Base-by-base conservation (phyloP, 2,888 invertebrate genomes). In the Erebia palarica region DNA sequence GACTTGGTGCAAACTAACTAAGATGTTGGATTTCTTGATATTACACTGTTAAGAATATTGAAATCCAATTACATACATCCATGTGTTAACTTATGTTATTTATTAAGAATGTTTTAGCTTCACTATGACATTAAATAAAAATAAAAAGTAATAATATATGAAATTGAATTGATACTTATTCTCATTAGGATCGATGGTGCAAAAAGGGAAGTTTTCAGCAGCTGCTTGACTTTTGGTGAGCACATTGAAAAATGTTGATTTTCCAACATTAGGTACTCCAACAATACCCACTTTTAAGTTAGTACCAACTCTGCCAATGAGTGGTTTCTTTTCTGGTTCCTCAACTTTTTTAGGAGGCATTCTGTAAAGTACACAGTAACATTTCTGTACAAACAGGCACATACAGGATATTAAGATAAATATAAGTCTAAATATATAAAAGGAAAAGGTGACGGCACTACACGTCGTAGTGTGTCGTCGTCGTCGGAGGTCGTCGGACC, bases 141-240 rank as follows among this genome's bases (percentile, higher is more conserved):
- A 13, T 44, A 11, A 44, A 44, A 44, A 44, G 10, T 44, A 44
- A 11, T 27, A 27, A 44, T 44, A 47, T 55, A 81, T 79, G 59
- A 72, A 58, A 53, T 63, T 73, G 73, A 74, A 67, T 69, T 57
- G 70, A 96, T 96, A 98, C 98, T 98, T 97, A 98, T 98, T 99
- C 96, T 99, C 99, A 97, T 99, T 99, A 64, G 99, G 99, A 93
- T 99, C 99, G 87, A 99, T 99, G 89, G 99, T 99, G 94, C 99
- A 99, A 95, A 99, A 99, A 0, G 99, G 99, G 87, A 99, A 99
- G 89, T 99, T 99, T 88, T 99, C 99, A 67, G 99, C 99, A 69
- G 98, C 96, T 8, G 98, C 99, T 83, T 97, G 96, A 87, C 99
- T 99, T 89, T 99, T 98, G 47, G 99, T 99, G 76, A 99, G 93